Evolutionary conservation across 2,888 invertebrate genomes (phyloP), one percentile per base, ranked within the genome.

Genomic region (Rhagium mordax): DNA sequence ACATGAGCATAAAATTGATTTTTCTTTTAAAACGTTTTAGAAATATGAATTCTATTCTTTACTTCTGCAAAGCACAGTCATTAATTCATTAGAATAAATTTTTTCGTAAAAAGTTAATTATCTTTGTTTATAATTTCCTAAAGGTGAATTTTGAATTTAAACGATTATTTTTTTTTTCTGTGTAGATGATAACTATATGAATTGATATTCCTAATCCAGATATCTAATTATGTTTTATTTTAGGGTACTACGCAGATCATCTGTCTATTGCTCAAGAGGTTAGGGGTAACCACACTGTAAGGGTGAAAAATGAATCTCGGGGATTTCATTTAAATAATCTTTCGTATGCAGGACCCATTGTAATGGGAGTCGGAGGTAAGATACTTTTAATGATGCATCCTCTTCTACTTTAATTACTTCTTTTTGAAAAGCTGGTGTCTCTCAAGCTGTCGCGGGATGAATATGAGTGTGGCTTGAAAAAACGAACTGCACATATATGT

Each of bases 301-400:
- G 92, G 29, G 93, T 95, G 21, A 95, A 95, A 88, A 95, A 95
- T 84, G 95, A 95, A 85, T 92, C 94, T 6, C 91, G 95, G 49
- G 95, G 95, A 15, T 95, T 95, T 86, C 96, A 96, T 85, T 90
- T 96, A 77, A 96, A 95, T 88, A 96, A 96, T 85, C 90, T 98
- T 66, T 96, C 97, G 0, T 98, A 98, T 87, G 95, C 97, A n/a
- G 98, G 98, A 0, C 98, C 98, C 1, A 96, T 98, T 78, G 94
- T 98, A 66, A 98, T 98, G 98, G 98, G 98, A 29, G 94, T 98
- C 74, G 98, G 98, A 88, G 97, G 96, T 93, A 89, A 77, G 76
- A 47, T 16, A 20, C 20, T 33, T 33, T 55, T 70, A 49, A 59
- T 59, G 27, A 59, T 33, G 59, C 18, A 18, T 33, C 33, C 59